A percentile compares a stretch with the other conserved stretches of the same genome.
These are phyloP conservation scores for Dioctria rufipes DNA, from an alignment of 2,888 invertebrate genomes.

Conservation along the genomic window DNA sequence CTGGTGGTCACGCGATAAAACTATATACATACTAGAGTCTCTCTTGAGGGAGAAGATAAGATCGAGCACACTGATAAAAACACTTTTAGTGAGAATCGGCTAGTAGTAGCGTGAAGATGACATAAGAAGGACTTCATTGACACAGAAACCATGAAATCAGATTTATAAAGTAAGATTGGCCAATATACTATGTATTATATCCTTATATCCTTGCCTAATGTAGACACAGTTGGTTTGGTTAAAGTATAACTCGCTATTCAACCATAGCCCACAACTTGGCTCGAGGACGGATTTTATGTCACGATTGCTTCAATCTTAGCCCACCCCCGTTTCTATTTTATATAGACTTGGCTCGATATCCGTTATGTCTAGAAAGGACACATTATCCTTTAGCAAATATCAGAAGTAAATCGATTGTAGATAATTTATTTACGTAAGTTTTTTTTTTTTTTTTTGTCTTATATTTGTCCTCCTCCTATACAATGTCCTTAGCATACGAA, in stretches of 20 bases:
- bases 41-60: neutral
- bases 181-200: conserved; percentile 2
- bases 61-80: conserved; percentile 2
- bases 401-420: conserved; percentile 47
- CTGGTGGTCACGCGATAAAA: neutral
- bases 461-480: neutral
- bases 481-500: neutral
- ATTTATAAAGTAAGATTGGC: conserved; percentile 30
- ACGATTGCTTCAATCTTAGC: conserved; percentile 1
- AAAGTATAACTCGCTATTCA: neutral
- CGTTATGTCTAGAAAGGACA: conserved; percentile 24
- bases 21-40: neutral
- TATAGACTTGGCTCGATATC: conserved; percentile 21
- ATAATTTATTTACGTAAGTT: conserved; percentile 41
- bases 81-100: neutral
- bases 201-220: neutral
- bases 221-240: neutral
- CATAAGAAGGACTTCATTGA: conserved; percentile 39
- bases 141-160: conserved; percentile 45
- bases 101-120: conserved; percentile 32
- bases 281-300: conserved; percentile 22
- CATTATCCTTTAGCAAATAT: conserved; percentile 46
- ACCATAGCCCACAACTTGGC: conserved; percentile 24
- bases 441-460: conserved; percentile 18
- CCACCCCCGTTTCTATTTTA: neutral